phyloP scores from a whole-genome alignment of 53 echinoderm and acorn worm species.

The Stichopus horrens region DNA sequence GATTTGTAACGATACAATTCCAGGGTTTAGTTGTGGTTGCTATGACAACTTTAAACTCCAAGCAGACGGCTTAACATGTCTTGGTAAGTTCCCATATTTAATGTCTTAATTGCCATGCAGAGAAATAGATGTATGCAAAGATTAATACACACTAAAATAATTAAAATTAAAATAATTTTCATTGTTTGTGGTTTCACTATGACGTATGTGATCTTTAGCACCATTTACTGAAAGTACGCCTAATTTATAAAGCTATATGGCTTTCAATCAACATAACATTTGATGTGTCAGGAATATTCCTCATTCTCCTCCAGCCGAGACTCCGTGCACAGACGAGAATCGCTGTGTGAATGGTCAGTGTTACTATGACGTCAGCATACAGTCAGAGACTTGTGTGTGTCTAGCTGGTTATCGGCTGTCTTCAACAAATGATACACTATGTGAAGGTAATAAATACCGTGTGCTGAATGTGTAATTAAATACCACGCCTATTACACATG shows the following conservation, averaged over 20 bases:
- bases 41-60: conserved; percentile 47
- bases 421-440: neutral
- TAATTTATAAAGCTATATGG: too few relatives aligned
- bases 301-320: neutral
- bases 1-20: conserved; percentile 59
- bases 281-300: too few relatives aligned
- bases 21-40: conserved; percentile 68
- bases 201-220: too few relatives aligned
- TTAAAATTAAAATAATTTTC: too few relatives aligned
- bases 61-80: conserved; percentile 67
- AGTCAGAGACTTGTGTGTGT: neutral
- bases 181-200: too few relatives aligned
- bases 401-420: conserved; percentile 7
- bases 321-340: neutral
- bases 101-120: too few relatives aligned
- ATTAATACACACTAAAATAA: too few relatives aligned
- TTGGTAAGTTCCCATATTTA: conserved; percentile 31
- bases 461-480: too few relatives aligned
- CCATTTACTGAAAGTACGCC: too few relatives aligned
- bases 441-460: neutral
- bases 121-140: too few relatives aligned
- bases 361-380: conserved; percentile 9
- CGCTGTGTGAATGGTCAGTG: conserved; percentile 18
- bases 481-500: too few relatives aligned
- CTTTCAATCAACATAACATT: too few relatives aligned